These are phyloP conservation scores for Beaufortia kweichowensis DNA, from an alignment of 2,113 vertebrate species.

Conservation along the genomic window DNA sequence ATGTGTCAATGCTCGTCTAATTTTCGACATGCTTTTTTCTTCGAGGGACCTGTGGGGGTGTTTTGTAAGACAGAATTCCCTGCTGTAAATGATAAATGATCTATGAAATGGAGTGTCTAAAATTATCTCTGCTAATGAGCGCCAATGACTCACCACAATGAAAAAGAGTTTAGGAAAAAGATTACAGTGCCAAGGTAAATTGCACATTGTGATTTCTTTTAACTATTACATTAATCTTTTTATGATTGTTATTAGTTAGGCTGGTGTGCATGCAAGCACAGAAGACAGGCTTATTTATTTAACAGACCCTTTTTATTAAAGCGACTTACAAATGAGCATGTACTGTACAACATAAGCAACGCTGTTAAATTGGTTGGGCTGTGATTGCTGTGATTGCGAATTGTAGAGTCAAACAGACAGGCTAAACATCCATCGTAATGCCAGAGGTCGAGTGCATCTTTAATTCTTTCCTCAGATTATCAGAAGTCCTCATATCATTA, in stretches of 20 bases:
- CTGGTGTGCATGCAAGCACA: neutral
- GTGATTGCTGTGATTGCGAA: neutral
- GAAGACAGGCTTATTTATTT: neutral
- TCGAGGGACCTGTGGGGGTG: constrained; percentile 3
- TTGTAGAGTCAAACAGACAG: neutral
- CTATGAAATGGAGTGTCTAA: neutral
- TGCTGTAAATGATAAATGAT: constrained; percentile 20
- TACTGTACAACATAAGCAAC: neutral
- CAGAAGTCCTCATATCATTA: neutral
- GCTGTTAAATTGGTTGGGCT: neutral
- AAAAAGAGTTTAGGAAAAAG: neutral
- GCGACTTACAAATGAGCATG: neutral
- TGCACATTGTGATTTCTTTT: neutral
- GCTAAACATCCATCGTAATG: neutral
- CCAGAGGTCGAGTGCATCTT: neutral
- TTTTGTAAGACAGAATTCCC: neutral
- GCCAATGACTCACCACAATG: neutral
- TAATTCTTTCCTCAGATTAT: neutral
- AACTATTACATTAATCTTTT: constrained; percentile 1
- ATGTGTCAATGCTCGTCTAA: neutral
- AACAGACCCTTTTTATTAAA: neutral
- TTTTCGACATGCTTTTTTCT: neutral
- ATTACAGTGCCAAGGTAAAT: neutral
- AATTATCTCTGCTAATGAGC: constrained; percentile 33
- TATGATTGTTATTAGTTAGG: neutral